These are phyloP conservation scores for Papilio glaucus DNA, from an alignment of 1,140 invertebrate genomes.

Conservation along the genomic window DNA sequence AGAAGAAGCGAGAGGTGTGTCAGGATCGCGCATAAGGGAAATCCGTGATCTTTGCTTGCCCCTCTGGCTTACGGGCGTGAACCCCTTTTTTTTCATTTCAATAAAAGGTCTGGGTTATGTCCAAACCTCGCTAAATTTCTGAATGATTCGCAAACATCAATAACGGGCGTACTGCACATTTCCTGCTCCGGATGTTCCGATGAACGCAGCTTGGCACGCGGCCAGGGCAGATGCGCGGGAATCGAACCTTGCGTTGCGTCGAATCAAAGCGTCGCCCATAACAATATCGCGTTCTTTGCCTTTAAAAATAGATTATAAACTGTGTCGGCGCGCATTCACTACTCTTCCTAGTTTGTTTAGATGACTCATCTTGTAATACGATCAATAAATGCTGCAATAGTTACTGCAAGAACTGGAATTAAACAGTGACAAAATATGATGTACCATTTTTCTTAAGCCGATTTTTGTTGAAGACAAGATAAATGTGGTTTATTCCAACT, in stretches of 20 bases:
- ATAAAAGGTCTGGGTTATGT: background rate
- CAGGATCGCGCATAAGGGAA: no score
- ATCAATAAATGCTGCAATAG: background rate
- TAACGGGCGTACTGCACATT: constrained; percentile 23
- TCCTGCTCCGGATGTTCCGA: constrained; percentile 19
- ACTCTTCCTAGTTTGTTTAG: constrained; percentile 8
- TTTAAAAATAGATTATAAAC: constrained; percentile 26
- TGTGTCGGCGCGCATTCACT: constrained; percentile 9
- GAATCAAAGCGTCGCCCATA: constrained; percentile 13
- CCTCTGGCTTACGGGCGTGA: no score
- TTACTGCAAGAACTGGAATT: no score
- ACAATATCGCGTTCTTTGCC: constrained; percentile 30
- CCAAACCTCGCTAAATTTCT: background rate
- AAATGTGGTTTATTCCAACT: no score
- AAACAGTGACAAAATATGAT: no score
- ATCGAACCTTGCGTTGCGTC: constrained; percentile 25
- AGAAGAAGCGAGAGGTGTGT: no score
- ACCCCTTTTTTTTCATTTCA: no score
- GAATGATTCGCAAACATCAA: constrained; percentile 7
- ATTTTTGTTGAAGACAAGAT: no score
- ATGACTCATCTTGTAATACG: background rate
- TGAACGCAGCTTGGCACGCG: background rate
- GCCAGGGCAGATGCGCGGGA: constrained; percentile 26
- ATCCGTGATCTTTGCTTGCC: no score
- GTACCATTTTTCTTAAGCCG: no score